Evolutionary conservation across 2,113 vertebrate species (phyloP), one percentile per base, ranked within the genome.

Genomic region (Mus pahari): DNA sequence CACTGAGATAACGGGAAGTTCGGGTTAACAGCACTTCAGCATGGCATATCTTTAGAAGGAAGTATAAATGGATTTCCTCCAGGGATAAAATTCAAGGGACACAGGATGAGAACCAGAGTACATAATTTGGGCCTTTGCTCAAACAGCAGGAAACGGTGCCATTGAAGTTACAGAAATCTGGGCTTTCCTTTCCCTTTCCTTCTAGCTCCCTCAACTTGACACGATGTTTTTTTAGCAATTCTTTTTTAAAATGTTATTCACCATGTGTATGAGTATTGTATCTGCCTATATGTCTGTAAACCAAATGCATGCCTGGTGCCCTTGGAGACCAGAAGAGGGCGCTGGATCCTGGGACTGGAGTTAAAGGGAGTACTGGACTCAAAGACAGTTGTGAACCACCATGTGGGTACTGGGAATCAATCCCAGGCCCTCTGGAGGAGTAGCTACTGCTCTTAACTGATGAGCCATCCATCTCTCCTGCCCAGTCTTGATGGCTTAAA

Each of bases 1-100:
- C 71, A 78, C n/a, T 84, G 16, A 11, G 8, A 0, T 8, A 45
- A 13, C n/a, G 24, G 71, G 16, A 39, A 64, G 16, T 64, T 86
- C 83, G 26, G 10, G 48, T 74, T 53, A 58, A 81, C 19, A 75
- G n/a, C 28, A n/a, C 12, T 22, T 26, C 3, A 13, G 10, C 36
- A 45, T 36, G 71, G 71, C 55, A 33, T 17, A 22, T 86, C 74
- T 95, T 26, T 33, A 8, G 10, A 64, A 90, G 48, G 92, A 83
- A 79, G 73, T 14, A 64, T n/a, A 90, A 58, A 20, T 78, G 26
- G 28, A 39, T 68, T 94, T 95, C 70, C 89, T 87, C 20, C 58
- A 36, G 36, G 39, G 28, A 17, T 68, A 31, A 64, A 77, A 45
- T 31, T 86, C 26, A 77, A 55, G 36, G 6, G 26, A 14, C 28